Conservation (phyloP, 2,888 invertebrate species). For the Machimus rusticus region DNA sequence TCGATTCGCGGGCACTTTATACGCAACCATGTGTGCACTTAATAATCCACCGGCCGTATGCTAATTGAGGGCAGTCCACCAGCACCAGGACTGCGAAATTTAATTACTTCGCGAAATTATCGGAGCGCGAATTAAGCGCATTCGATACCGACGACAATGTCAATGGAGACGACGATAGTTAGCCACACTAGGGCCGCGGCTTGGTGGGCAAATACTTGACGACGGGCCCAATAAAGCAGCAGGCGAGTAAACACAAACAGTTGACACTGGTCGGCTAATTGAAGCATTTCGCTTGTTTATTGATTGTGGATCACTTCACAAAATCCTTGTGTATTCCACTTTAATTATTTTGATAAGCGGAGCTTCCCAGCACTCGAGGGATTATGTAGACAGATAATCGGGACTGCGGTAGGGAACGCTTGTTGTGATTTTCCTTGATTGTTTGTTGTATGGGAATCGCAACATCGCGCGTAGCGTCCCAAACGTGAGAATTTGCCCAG, state of each 20-base stretch:
- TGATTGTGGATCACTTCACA: conserved; percentile 37
- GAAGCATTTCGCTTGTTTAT: conserved; percentile 37
- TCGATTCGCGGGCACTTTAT: neutral
- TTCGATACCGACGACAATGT: neutral
- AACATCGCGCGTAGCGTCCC: neutral
- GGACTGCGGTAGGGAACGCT: conserved; percentile 1
- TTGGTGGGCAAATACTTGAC: neutral
- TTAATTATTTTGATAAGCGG: conserved; percentile 38
- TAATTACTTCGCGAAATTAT: conserved; percentile 21
- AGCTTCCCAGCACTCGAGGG: conserved; percentile 26
- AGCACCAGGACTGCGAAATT: conserved; percentile 2
- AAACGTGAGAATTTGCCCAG: conserved; percentile 3
- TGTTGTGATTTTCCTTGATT: neutral
- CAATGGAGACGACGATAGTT: conserved; percentile 6
- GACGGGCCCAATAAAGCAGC: conserved; percentile 13
- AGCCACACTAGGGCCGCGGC: neutral
- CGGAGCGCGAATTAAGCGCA: conserved; percentile 5
- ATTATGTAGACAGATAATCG: conserved; percentile 27
- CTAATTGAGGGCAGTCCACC: conserved; percentile 10
- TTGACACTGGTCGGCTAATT: conserved; percentile 38
- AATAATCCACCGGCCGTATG: conserved; percentile 2
- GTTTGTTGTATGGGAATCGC: neutral
- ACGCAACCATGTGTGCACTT: neutral
- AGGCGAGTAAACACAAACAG: conserved; percentile 30
- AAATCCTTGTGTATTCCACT: conserved; percentile 25